Conservation (phyloP, 2,797 vertebrate genomes). For the Oryzias dopingdopingensis region DNA sequence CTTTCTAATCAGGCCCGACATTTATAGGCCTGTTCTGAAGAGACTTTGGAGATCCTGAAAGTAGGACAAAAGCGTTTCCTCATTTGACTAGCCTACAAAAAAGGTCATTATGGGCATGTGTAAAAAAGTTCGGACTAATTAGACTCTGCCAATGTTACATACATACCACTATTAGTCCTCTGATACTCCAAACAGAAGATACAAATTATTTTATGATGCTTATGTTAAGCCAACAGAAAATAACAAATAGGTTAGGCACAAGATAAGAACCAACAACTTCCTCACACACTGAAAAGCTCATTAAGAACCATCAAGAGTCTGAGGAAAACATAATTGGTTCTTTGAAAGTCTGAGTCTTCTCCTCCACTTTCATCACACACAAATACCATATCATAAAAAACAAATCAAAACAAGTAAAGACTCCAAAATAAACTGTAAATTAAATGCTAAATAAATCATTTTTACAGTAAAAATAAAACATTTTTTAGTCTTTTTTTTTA, state of each 20-base stretch:
- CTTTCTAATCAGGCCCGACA: conserved; percentile 29
- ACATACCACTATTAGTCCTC: conserved; percentile 2
- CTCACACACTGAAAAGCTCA: conserved; percentile 24
- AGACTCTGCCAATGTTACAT: conserved; percentile 26
- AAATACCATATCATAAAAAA: conserved; percentile 37
- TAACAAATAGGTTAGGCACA: conserved; percentile 24
- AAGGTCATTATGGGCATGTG: conserved; percentile 32
- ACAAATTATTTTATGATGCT: conserved; percentile 8
- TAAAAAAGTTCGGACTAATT: conserved; percentile 34
- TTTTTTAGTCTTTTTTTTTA: conserved; percentile 19
- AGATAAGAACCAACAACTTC: conserved; percentile 17
- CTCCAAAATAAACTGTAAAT: neutral
- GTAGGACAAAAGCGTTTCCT: conserved; percentile 57
- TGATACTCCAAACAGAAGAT: conserved; percentile 18
- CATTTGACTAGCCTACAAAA: conserved; percentile 51
- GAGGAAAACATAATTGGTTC: conserved; percentile 46
- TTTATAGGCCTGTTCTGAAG: conserved; percentile 37
- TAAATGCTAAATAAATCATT: conserved; percentile 17
- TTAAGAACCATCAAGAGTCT: conserved; percentile 47
- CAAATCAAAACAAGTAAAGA: neutral
- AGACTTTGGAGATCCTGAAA: conserved; percentile 28
- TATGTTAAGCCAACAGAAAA: neutral
- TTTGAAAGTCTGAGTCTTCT: conserved; percentile 38
- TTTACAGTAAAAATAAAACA: conserved; percentile 9
- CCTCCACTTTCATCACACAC: conserved; percentile 41